A percentile compares a stretch with the other conserved stretches of the same genome.
Conservation (phyloP, 2,888 invertebrate genomes). For the Folsomia manolachei region DNA sequence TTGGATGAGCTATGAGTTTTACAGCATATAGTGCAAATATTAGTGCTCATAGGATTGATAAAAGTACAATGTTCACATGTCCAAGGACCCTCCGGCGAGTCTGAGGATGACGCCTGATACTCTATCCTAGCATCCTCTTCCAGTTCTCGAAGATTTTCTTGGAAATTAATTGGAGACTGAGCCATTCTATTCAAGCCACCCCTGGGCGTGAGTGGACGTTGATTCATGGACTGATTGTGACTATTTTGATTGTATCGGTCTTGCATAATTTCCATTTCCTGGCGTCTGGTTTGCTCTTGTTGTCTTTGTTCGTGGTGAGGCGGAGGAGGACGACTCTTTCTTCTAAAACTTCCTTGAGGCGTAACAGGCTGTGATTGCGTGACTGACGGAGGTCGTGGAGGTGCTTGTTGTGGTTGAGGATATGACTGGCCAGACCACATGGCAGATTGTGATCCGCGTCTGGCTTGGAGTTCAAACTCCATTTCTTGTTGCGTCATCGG, state of each 20-base stretch:
- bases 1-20: constrained; percentile 61
- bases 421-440: constrained; percentile 21
- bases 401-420: not conserved
- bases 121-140: constrained; percentile 23
- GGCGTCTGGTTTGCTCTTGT: not conserved
- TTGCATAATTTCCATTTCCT: not conserved
- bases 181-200: not conserved
- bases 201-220: constrained; percentile 27
- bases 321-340: constrained; percentile 22
- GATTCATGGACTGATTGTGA: not conserved
- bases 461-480: constrained; percentile 35
- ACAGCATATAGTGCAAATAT: constrained; percentile 81
- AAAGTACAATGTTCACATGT: constrained; percentile 88
- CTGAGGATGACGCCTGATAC: constrained; percentile 31
- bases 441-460: constrained; percentile 41
- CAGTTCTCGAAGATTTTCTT: not conserved
- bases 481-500: constrained; percentile 39
- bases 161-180: not conserved
- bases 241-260: constrained; percentile 9
- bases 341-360: constrained; percentile 44
- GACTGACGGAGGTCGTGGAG: constrained; percentile 27
- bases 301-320: not conserved
- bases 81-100: constrained; percentile 60
- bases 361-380: constrained; percentile 44
- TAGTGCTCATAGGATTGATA: constrained; percentile 74